Evolutionary conservation across 2,113 vertebrate species (phyloP).

Genomic region (Pseudopipra pipra): DNA sequence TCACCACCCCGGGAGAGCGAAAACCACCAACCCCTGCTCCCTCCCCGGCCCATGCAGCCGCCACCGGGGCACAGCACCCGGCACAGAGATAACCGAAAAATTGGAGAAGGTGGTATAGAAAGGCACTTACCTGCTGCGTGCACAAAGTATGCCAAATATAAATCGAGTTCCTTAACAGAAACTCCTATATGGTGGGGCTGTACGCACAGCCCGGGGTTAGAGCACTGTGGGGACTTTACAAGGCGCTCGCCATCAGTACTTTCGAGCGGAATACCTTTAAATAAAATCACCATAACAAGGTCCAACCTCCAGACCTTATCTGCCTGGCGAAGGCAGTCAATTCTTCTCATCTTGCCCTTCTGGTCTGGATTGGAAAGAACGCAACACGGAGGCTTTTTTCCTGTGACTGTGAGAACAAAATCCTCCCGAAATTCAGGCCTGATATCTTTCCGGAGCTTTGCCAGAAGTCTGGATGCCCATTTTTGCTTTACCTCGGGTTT

Average conservation of each 20-base stretch:
- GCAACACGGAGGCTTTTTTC: constrained; percentile 96
- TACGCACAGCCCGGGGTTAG: constrained; percentile 94
- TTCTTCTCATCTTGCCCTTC: constrained; percentile 99
- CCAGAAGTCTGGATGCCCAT: constrained; percentile 97
- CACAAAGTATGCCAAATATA: constrained; percentile 99
- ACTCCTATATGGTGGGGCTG: constrained; percentile 99
- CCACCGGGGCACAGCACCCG: not conserved
- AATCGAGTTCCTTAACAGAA: constrained; percentile 98
- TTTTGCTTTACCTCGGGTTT: constrained; percentile 99
- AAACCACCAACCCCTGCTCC: not conserved
- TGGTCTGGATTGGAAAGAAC: constrained; percentile 99
- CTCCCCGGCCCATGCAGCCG: not conserved
- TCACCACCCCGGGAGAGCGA: not conserved
- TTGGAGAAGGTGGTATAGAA: constrained; percentile 51
- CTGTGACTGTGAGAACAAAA: constrained; percentile 98
- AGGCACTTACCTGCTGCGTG: constrained; percentile 90
- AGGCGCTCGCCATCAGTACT: constrained; percentile 98
- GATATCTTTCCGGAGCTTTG: constrained; percentile 98
- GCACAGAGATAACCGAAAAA: constrained; percentile 20
- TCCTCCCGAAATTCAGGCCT: constrained; percentile 98
- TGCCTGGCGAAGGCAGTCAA: constrained; percentile 98
- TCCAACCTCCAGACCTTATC: constrained; percentile 99
- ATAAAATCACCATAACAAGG: constrained; percentile 99
- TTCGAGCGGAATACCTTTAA: constrained; percentile 99
- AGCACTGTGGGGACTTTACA: constrained; percentile 98